These are phyloP conservation scores for Dreissena polymorpha DNA, from an alignment of 1,140 invertebrate species.

Conservation along the genomic window DNA sequence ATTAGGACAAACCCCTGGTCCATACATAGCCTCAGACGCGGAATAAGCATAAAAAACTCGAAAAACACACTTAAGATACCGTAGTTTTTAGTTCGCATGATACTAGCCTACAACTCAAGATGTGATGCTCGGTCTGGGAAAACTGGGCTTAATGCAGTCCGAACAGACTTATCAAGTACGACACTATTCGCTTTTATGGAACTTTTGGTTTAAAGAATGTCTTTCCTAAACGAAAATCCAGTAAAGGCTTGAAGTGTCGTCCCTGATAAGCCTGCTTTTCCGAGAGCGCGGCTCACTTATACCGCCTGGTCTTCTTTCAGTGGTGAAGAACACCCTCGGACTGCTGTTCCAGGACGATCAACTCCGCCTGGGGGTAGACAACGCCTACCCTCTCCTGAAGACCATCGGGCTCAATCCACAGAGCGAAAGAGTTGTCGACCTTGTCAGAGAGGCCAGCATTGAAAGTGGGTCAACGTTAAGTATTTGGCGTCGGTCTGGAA, in stretches of 20 bases:
- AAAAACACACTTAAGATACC: no score
- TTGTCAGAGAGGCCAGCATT: conserved; percentile 45
- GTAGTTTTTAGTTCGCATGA: no score
- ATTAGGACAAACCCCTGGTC: no score
- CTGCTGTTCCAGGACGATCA: conserved; percentile 21
- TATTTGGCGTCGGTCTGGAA: background rate
- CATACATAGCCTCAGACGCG: no score
- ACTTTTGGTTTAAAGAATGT: background rate
- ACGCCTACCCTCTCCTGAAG: conserved; percentile 39
- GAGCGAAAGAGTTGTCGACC: conserved; percentile 31
- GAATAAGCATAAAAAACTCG: no score
- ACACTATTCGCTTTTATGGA: background rate
- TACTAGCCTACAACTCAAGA: no score
- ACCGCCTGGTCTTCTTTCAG: conserved; percentile 23
- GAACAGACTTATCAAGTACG: background rate
- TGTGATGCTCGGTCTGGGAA: no score
- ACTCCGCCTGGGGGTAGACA: conserved; percentile 35
- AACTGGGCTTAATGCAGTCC: background rate
- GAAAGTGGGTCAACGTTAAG: conserved; percentile 39
- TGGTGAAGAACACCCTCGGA: conserved; percentile 11
- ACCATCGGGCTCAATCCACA: conserved; percentile 38
- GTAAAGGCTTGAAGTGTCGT: background rate
- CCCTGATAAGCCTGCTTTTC: background rate
- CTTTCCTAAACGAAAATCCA: background rate
- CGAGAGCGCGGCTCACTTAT: background rate